phyloP scores from a whole-genome alignment of 53 echinoderm and acorn worm genomes.

The Temnopleurus reevesii region DNA sequence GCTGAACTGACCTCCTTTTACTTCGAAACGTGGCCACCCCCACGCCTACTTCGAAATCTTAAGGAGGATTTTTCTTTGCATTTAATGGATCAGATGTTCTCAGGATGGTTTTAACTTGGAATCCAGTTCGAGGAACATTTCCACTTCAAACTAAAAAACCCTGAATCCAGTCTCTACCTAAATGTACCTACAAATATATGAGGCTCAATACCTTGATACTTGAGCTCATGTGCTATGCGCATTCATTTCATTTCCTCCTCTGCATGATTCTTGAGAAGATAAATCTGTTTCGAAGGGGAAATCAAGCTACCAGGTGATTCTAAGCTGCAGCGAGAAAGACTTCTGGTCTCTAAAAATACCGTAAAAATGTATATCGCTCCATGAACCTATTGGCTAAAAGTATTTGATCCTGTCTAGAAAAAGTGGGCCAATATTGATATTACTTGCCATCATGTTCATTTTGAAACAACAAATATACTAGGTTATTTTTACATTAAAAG shows the following conservation, averaged over 20 bases:
- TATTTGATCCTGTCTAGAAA: no score
- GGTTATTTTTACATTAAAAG: no score
- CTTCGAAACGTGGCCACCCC: neutral
- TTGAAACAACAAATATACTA: no score
- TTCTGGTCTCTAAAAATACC: neutral
- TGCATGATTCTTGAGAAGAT: neutral
- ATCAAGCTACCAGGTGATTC: neutral
- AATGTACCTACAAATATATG: no score
- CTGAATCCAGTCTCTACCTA: neutral
- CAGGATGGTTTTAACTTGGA: neutral
- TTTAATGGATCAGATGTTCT: conserved; percentile 3
- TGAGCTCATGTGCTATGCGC: neutral
- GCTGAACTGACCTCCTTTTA: conserved; percentile 29
- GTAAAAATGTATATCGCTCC: neutral
- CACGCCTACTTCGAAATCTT: neutral
- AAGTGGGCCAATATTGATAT: no score
- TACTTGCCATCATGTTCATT: no score
- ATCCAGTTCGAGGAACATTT: neutral
- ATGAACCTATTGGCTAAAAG: no score
- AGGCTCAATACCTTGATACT: neutral
- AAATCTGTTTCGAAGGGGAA: neutral
- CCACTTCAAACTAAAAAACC: neutral
- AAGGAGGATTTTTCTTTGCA: neutral
- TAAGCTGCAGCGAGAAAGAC: neutral
- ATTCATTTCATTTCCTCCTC: neutral